Conservation (phyloP, 2,888 invertebrate species). For the Lasius fuliginosus region DNA sequence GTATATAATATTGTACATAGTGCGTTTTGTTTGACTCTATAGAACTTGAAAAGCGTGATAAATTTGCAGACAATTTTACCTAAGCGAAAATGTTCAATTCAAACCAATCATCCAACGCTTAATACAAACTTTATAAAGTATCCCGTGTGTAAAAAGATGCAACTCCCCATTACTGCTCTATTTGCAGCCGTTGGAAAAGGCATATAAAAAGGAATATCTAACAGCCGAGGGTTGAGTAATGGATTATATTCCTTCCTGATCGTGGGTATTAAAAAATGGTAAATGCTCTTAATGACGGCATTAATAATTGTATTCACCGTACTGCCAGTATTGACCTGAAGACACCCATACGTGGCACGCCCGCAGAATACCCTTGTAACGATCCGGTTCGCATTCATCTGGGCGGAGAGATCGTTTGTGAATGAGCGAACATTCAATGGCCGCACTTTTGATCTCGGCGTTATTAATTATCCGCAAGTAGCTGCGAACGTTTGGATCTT, state of each 20-base stretch:
- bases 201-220: conserved; percentile 18
- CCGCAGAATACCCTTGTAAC: conserved; percentile 79
- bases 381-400: conserved; percentile 78
- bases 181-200: conserved; percentile 26
- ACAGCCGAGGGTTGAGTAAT: conserved; percentile 55
- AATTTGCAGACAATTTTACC: neutral
- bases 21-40: neutral
- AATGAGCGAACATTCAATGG: conserved; percentile 78
- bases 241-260: conserved; percentile 78
- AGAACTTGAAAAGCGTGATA: neutral
- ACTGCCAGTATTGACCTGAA: conserved; percentile 75
- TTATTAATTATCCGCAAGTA: conserved; percentile 80
- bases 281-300: conserved; percentile 80
- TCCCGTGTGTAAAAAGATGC: neutral
- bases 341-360: conserved; percentile 75
- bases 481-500: conserved; percentile 70
- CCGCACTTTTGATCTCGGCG: conserved; percentile 78
- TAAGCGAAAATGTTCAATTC: conserved; percentile 1
- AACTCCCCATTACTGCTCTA: conserved; percentile 25
- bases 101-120: neutral
- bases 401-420: conserved; percentile 76
- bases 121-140: conserved; percentile 19
- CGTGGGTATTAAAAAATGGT: conserved; percentile 77
- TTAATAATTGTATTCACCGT: conserved; percentile 80
- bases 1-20: neutral